Base-by-base conservation (phyloP, 2,888 invertebrate species). In the Plutella xylostella region DNA sequence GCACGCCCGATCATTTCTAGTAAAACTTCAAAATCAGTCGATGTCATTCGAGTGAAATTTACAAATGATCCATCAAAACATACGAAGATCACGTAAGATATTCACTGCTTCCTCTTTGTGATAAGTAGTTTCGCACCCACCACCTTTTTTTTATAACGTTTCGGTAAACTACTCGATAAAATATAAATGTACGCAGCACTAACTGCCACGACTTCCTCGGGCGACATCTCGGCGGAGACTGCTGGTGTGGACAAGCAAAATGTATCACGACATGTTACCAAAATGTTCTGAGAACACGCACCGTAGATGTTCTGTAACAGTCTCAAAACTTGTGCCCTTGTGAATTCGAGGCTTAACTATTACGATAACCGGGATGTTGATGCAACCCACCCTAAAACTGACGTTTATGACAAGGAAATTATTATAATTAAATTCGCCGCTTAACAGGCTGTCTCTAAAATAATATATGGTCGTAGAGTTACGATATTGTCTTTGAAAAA, bases 131-230 rank as follows among this genome's bases (percentile, higher is more conserved):
- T 25, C 25, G 25, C 25, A 25, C 25, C 25, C 25, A 25, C 25
- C 25, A 25, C 25, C 5, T 25, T 25, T 25, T 25, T 25, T 25
- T 25, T 25, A 25, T 25, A 25, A 25, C 25, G 25, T 25, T 25
- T 25, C 25, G 25, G 25, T 25, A 25, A 25, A 25, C 25, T 25
- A 25, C 25, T 25, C 25, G 25, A 9, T 25, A 25, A 5, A 25
- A 22, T 18, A 37, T 19, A 4, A 2, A 34, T 17, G 34, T 33
- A 33, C 5, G 6, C 14, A 6, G 4, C 15, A 15, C 15, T 34
- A 34, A 34, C 34, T 34, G 17, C 34, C 34, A 34, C 34, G 28
- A 28, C 28, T 42, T 19, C 30, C 42, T 30, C 30, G 6, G 30
- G 14, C 19, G 30, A 28, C 19, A 18, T 30, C 18, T 40, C 28